Percentiles rank a stretch among this genome's conserved stretches.
Conservation (phyloP, 1,140 invertebrate species). For the Euura saliciscinereae region DNA sequence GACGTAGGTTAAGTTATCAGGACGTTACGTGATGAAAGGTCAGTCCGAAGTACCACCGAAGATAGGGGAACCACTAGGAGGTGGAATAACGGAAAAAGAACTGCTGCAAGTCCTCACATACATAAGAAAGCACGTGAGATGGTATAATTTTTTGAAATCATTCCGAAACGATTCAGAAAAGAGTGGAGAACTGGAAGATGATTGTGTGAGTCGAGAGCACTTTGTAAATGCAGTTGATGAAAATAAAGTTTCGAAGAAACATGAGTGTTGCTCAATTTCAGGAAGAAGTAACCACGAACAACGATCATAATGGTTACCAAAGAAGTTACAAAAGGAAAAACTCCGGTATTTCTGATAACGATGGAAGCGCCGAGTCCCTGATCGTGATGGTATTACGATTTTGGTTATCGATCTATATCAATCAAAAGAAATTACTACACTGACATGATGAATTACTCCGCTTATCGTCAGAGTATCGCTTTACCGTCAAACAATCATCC, state of each 20-base stretch:
- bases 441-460: too few species aligned
- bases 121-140: constrained; percentile 17
- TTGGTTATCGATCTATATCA: too few species aligned
- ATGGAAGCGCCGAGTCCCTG: background rate
- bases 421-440: too few species aligned
- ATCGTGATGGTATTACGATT: background rate
- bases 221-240: too few species aligned
- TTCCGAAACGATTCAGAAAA: constrained; percentile 15
- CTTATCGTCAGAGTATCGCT: too few species aligned
- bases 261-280: background rate
- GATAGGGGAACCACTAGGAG: constrained; percentile 13
- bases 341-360: background rate
- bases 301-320: background rate
- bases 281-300: background rate
- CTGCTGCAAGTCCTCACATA: constrained; percentile 17
- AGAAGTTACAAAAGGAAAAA: background rate
- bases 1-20: constrained; percentile 13
- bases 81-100: constrained; percentile 6
- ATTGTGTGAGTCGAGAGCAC: constrained; percentile 7
- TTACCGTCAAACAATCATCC: too few species aligned
- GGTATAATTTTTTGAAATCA: constrained; percentile 15
- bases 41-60: constrained; percentile 17
- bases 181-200: background rate
- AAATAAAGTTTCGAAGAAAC: background rate
- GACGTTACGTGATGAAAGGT: constrained; percentile 15